Evolutionary conservation across 2,797 vertebrate species (phyloP).

Genomic region (Amniataba percoides): DNA sequence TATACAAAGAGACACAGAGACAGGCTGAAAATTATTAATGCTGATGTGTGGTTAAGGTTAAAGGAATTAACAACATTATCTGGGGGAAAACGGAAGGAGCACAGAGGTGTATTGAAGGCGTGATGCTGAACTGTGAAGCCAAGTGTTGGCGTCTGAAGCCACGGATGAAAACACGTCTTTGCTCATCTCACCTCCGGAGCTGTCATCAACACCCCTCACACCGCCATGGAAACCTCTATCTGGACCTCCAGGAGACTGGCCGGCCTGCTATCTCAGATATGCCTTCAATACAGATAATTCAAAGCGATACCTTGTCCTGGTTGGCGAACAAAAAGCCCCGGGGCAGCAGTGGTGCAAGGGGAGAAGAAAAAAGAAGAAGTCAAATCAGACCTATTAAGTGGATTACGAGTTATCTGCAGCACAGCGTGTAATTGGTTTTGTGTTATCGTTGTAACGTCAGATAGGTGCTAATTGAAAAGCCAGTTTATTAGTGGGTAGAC

Average conservation of each 20-base stretch:
- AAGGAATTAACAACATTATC: constrained; percentile 15
- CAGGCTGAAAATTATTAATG: neutral
- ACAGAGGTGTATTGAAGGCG: neutral
- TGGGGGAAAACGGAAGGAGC: constrained; percentile 3
- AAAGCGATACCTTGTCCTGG: constrained; percentile 67
- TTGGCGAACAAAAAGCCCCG: constrained; percentile 57
- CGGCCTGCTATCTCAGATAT: constrained; percentile 52
- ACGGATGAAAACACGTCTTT: constrained; percentile 29
- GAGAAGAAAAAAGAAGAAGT: constrained; percentile 61
- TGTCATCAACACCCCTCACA: constrained; percentile 58
- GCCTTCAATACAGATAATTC: constrained; percentile 66
- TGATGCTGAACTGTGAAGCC: constrained; percentile 39
- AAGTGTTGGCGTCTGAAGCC: constrained; percentile 30
- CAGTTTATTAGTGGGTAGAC: constrained; percentile 73
- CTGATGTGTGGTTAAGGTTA: neutral
- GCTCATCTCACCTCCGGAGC: constrained; percentile 43
- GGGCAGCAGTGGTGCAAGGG: constrained; percentile 33
- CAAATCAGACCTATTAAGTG: constrained; percentile 79
- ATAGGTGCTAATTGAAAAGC: constrained; percentile 83
- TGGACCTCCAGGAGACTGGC: constrained; percentile 52
- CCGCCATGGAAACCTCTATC: constrained; percentile 46
- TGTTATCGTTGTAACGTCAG: constrained; percentile 78
- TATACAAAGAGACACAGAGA: neutral
- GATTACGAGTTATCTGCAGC: constrained; percentile 80
- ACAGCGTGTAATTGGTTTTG: constrained; percentile 82